phyloP scores from a whole-genome alignment of 2,888 invertebrate genomes.

The Pterostichus niger region DNA sequence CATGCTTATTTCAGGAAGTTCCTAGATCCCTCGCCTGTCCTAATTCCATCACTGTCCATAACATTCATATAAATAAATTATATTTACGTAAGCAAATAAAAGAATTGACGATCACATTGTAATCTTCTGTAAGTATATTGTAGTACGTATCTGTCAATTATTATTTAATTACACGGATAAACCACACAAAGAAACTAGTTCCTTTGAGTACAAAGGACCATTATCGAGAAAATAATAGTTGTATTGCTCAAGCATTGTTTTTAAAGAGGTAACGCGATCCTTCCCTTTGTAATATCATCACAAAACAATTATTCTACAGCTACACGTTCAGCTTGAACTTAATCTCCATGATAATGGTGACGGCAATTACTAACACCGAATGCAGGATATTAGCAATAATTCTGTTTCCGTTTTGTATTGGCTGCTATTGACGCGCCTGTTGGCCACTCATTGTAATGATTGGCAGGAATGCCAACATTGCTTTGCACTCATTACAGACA shows the following conservation, averaged over 20 bases:
- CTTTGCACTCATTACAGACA: neutral
- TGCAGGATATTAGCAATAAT: conserved; percentile 51
- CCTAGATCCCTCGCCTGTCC: too few relatives aligned
- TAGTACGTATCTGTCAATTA: neutral
- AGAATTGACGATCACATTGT: too few relatives aligned
- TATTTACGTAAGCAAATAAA: too few relatives aligned
- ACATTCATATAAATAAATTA: too few relatives aligned
- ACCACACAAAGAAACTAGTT: conserved; percentile 4
- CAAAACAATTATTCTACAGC: conserved; percentile 32
- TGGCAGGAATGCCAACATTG: neutral
- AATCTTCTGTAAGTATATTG: too few relatives aligned
- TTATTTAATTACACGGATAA: neutral
- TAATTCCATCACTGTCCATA: too few relatives aligned
- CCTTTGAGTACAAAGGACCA: conserved; percentile 9
- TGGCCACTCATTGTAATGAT: conserved; percentile 18
- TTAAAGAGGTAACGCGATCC: neutral
- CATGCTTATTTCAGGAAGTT: too few relatives aligned
- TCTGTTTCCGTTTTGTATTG: conserved; percentile 41
- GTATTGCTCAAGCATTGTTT: conserved; percentile 7
- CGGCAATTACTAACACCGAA: conserved; percentile 36
- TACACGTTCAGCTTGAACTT: neutral
- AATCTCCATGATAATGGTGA: conserved; percentile 30
- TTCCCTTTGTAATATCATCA: neutral
- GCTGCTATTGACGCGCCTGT: neutral
- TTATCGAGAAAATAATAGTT: conserved; percentile 20